Evolutionary conservation across 2,888 invertebrate species (phyloP), one percentile per base, ranked within the genome.

Genomic region (Pollenia labialis): DNA sequence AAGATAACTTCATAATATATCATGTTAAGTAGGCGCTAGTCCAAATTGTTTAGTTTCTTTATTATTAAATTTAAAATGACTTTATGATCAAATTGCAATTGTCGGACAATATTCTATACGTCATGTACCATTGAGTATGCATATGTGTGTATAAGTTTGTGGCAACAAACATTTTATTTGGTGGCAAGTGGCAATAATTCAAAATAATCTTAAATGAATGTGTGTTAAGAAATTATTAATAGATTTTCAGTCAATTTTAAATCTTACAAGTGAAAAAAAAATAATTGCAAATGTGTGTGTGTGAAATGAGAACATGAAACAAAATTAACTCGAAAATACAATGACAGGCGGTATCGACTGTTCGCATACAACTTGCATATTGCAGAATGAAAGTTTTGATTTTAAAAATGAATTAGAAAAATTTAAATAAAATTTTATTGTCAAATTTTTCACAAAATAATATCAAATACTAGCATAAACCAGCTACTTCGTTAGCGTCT

Each of bases 1-100:
- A 77, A 83, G 86, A 87, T 86, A 87, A 87, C 88, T 87, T 88
- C 85, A 88, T 88, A 87, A 87, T 87, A 75, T 80, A 74, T 87
- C 87, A 88, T 77, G 85, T 81, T 88, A 87, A 89, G 88, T 90
- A 89, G 90, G 89, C 89, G 90, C 89, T 88, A 81, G 84, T 84
- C 81, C 76, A 80, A 82, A 82, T 74, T 81, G 76, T 71, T 85
- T 77, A 79, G 71, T 80, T 88, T 75, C 60, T 86, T 72, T 66
- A 74, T 74, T 74, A 54, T 84, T 74, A 66, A 54, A 84, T 60
- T 68, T 54, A 54, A 84, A 80, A 40, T 80, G 72, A 79, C 52
- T 80, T 84, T 74, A 48, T 74, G 72, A 68, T 60, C 69, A 62
- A 74, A 80, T 79, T 66, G 66, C 69, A 54, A 74, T 58, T 46